Conservation (phyloP, 1,140 invertebrate species). For the Andricus grossulariae region DNA sequence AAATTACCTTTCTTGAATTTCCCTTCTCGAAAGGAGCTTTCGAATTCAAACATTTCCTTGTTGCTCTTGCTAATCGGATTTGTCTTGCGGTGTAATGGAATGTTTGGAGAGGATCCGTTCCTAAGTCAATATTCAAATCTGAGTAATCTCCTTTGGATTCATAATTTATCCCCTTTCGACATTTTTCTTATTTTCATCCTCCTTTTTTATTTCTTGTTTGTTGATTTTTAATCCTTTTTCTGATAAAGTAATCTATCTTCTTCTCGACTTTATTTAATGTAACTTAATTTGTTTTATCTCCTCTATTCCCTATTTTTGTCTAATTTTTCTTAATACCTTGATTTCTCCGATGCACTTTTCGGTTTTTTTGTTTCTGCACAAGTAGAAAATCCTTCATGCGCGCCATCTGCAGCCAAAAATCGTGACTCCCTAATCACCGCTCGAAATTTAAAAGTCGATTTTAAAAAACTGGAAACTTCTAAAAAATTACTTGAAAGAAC, state of each 20-base stretch:
- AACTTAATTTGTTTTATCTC: background rate
- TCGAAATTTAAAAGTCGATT: background rate
- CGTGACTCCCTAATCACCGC: background rate
- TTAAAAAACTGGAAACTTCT: no score
- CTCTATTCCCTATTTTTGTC: background rate
- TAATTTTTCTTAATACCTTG: background rate
- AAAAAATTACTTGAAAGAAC: no score
- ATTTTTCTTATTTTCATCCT: background rate
- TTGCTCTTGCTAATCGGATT: background rate
- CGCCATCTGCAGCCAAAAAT: constrained; percentile 34
- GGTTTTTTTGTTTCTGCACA: background rate
- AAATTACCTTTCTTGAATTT: background rate
- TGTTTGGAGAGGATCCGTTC: constrained; percentile 7
- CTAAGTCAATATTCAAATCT: constrained; percentile 6
- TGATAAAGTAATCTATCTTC: background rate
- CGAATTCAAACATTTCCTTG: background rate
- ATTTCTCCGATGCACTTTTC: background rate
- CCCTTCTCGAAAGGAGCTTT: background rate
- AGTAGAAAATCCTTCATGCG: constrained; percentile 25
- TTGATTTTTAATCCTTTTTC: background rate
- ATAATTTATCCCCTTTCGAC: background rate
- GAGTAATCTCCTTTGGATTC: background rate
- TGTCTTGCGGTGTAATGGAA: background rate
- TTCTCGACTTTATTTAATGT: background rate
- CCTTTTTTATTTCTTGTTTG: background rate